Conservation (phyloP, 2,113 vertebrate species). For the Athene cunicularia region DNA sequence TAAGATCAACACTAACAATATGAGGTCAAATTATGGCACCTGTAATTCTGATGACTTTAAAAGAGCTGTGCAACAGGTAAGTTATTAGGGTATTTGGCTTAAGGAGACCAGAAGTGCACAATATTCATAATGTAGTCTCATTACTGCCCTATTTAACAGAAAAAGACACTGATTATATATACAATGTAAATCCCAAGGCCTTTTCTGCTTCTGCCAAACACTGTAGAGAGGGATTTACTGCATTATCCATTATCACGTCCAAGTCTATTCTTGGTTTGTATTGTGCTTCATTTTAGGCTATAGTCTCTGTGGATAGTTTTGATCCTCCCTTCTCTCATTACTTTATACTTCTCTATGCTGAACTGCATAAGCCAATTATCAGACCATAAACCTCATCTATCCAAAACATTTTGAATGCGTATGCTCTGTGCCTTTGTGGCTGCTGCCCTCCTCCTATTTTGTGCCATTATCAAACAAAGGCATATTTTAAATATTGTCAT, state of each 20-base stretch:
- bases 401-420: slow-evolving; percentile 52
- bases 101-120: background rate
- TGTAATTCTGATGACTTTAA: background rate
- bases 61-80: background rate
- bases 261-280: slow-evolving; percentile 73
- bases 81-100: slow-evolving; percentile 21
- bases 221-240: slow-evolving; percentile 58
- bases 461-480: slow-evolving; percentile 58
- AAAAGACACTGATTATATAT: slow-evolving; percentile 57
- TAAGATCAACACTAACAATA: background rate
- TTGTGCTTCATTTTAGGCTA: slow-evolving; percentile 63
- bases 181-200: slow-evolving; percentile 62
- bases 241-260: slow-evolving; percentile 63
- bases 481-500: slow-evolving; percentile 59
- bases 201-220: slow-evolving; percentile 62
- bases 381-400: slow-evolving; percentile 68
- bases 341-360: slow-evolving; percentile 50
- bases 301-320: slow-evolving; percentile 67
- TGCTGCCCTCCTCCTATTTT: slow-evolving; percentile 58
- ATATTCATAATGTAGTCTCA: slow-evolving; percentile 9
- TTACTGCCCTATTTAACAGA: slow-evolving; percentile 61
- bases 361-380: slow-evolving; percentile 66
- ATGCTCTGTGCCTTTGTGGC: slow-evolving; percentile 59
- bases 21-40: background rate
- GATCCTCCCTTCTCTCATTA: slow-evolving; percentile 66